A percentile compares a stretch with the other conserved stretches of the same genome.
These are phyloP conservation scores for Narcine bancroftii DNA, from an alignment of 2,113 vertebrate species.

Conservation along the genomic window DNA sequence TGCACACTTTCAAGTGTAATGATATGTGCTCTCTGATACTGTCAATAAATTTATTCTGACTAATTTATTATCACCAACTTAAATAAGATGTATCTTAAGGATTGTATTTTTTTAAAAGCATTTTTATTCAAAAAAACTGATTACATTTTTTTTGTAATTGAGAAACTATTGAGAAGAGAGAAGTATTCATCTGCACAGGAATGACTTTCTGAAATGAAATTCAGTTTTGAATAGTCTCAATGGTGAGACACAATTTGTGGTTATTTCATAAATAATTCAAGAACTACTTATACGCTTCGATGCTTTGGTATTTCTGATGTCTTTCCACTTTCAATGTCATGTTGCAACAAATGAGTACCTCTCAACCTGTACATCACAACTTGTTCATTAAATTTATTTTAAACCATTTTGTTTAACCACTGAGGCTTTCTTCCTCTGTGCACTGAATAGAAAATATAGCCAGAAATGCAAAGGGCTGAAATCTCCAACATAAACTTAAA, in stretches of 20 bases:
- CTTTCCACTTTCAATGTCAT: slow-evolving; percentile 9
- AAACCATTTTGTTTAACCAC: background rate
- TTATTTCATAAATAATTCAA: slow-evolving; percentile 25
- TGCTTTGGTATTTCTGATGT: background rate
- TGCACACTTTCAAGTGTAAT: no score
- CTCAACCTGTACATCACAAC: background rate
- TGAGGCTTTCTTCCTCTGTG: background rate
- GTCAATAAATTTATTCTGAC: background rate
- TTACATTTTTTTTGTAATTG: background rate
- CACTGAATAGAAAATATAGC: background rate
- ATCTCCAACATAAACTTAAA: background rate
- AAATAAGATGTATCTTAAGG: background rate
- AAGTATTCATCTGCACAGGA: background rate
- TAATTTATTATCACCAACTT: background rate
- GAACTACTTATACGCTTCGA: background rate
- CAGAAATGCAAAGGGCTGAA: background rate
- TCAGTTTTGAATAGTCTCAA: slow-evolving; percentile 21
- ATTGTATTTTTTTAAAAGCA: background rate
- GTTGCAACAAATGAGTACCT: background rate
- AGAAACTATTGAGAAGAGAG: background rate
- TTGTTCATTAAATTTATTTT: slow-evolving; percentile 8
- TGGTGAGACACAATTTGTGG: background rate
- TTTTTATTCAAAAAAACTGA: background rate
- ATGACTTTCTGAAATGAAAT: background rate
- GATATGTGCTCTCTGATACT: background rate